A percentile compares a stretch with the other conserved stretches of the same genome.
phyloP scores from a whole-genome alignment of 2,113 vertebrate species.

The Girardinichthys multiradiatus region DNA sequence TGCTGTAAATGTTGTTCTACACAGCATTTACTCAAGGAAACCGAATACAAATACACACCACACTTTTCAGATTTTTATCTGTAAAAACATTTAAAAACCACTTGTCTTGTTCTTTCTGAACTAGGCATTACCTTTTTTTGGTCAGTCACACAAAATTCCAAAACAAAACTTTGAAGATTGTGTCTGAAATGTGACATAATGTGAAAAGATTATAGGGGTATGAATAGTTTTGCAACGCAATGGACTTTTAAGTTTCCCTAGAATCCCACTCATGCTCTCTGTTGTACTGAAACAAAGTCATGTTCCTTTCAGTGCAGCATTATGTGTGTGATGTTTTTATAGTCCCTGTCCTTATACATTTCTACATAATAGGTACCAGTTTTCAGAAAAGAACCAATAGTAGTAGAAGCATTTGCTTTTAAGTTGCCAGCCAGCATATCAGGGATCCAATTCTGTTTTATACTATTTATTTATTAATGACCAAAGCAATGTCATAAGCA shows the following conservation, averaged over 20 bases:
- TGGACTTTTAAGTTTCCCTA: not conserved
- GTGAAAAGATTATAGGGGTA: not conserved
- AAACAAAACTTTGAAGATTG: not conserved
- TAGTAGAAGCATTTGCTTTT: conserved; percentile 3
- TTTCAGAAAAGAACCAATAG: not conserved
- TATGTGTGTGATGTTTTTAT: conserved; percentile 30
- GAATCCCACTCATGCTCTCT: not conserved
- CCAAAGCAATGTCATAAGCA: conserved; percentile 13
- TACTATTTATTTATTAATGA: conserved; percentile 18
- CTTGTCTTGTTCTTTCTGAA: too few species aligned
- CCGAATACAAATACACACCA: too few species aligned
- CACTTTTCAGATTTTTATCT: too few species aligned
- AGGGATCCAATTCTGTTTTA: conserved; percentile 20
- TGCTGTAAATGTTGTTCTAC: too few species aligned
- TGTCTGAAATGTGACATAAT: not conserved
- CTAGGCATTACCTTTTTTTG: too few species aligned
- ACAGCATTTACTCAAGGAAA: too few species aligned
- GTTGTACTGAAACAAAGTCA: not conserved
- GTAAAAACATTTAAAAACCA: too few species aligned
- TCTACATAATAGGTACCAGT: conserved; percentile 10
- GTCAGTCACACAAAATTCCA: not conserved
- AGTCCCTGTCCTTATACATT: conserved; percentile 3
- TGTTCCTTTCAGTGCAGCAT: not conserved
- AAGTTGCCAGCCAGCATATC: not conserved
- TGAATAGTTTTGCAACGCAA: too few species aligned